Evolutionary conservation across 2,113 vertebrate genomes (phyloP).

Genomic region (Hyperopisus bebe): DNA sequence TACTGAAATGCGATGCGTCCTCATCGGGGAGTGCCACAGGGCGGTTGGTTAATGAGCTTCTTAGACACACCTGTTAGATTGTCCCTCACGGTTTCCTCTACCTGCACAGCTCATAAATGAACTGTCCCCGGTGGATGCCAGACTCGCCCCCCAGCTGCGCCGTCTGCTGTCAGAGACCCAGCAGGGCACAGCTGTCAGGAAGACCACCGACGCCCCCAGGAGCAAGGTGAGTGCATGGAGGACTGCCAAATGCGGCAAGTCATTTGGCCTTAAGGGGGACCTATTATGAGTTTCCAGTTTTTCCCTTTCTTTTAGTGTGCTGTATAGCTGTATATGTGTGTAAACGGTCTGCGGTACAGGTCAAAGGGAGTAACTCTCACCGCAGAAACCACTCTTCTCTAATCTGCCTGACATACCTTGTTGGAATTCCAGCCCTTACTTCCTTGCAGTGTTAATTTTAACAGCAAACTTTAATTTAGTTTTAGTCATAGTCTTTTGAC

Average conservation of each 20-base stretch:
- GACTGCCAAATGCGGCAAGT: background rate
- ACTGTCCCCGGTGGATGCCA: constrained; percentile 67
- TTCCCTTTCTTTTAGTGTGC: background rate
- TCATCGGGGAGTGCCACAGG: background rate
- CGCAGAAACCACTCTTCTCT: background rate
- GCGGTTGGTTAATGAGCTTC: background rate
- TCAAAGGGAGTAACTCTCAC: background rate
- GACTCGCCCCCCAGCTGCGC: constrained; percentile 65
- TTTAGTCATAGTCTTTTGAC: no score
- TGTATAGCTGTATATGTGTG: background rate
- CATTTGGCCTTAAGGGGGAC: background rate
- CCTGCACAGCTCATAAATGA: constrained; percentile 66
- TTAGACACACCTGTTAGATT: background rate
- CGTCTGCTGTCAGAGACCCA: constrained; percentile 55
- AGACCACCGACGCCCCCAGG: constrained; percentile 30
- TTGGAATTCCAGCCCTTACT: background rate
- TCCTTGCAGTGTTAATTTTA: background rate
- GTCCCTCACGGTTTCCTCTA: background rate
- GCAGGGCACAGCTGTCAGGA: constrained; percentile 12
- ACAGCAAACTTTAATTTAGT: no score
- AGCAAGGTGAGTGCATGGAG: constrained; percentile 30
- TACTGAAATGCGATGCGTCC: background rate
- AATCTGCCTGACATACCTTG: background rate
- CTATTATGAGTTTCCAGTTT: background rate
- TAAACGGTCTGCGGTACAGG: background rate